Evolutionary conservation across 2,113 vertebrate species (phyloP).

Genomic region (Aix galericulata): DNA sequence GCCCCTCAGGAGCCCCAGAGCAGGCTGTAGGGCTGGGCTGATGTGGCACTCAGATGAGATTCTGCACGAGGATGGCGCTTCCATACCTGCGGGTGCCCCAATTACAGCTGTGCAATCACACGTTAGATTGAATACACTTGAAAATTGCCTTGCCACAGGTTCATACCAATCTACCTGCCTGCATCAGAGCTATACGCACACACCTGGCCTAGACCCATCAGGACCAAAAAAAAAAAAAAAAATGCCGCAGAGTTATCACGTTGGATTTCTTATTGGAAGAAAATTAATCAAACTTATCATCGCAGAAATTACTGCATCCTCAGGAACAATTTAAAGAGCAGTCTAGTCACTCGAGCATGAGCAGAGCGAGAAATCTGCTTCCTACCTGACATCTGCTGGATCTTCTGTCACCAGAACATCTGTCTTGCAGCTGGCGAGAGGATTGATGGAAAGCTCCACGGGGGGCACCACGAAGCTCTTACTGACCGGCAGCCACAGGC

Average conservation of each 20-base stretch:
- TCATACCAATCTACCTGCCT: neutral
- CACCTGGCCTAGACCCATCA: neutral
- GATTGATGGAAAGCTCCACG: conserved; percentile 96
- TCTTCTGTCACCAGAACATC: conserved; percentile 96
- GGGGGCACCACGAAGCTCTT: conserved; percentile 98
- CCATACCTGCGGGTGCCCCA: neutral
- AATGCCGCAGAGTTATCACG: neutral
- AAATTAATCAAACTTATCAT: conserved; percentile 12
- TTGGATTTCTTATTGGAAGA: neutral
- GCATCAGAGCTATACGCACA: neutral
- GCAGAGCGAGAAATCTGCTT: conserved; percentile 3
- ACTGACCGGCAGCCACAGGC: conserved; percentile 97
- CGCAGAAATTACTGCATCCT: conserved; percentile 4
- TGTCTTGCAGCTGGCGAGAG: conserved; percentile 97
- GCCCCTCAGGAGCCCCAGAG: neutral
- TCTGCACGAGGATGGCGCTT: neutral
- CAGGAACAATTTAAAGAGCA: neutral
- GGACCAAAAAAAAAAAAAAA: neutral
- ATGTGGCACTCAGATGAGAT: rapidly evolving
- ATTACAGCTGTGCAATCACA: neutral
- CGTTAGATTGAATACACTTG: neutral
- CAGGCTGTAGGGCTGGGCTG: neutral
- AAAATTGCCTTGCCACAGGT: neutral
- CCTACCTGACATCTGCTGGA: conserved; percentile 96
- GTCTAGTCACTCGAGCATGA: neutral